These are phyloP conservation scores for Lanistes nyassanus DNA, from an alignment of 1,140 invertebrate species.

Conservation along the genomic window DNA sequence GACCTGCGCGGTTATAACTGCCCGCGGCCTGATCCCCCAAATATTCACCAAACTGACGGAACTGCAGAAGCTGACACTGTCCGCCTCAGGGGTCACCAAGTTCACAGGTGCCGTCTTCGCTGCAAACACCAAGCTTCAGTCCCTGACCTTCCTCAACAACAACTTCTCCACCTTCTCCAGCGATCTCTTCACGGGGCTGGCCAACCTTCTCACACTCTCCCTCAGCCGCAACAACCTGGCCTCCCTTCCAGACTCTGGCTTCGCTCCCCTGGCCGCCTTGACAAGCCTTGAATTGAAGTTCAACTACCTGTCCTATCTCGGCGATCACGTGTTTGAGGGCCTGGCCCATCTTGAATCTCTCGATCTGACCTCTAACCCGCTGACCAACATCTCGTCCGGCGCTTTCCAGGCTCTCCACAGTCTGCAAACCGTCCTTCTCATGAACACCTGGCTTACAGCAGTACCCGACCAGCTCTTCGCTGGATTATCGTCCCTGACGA, in stretches of 20 bases:
- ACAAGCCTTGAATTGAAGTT: constrained; percentile 32
- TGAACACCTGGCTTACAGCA: constrained; percentile 33
- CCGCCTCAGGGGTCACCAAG: constrained; percentile 32
- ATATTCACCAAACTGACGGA: constrained; percentile 24
- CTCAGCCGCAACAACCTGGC: constrained; percentile 34
- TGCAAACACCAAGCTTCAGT: constrained; percentile 28
- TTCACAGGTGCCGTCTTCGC: constrained; percentile 30
- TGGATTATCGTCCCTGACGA: constrained; percentile 32
- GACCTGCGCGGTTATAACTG: constrained; percentile 7
- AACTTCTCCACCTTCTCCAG: constrained; percentile 27
- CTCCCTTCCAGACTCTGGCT: constrained; percentile 25
- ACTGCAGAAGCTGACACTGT: constrained; percentile 26
- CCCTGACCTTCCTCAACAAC: constrained; percentile 40
- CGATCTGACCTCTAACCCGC: constrained; percentile 38
- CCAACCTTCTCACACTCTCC: constrained; percentile 30
- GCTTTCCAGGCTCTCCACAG: constrained; percentile 35
- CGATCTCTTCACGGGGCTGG: constrained; percentile 32
- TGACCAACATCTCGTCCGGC: constrained; percentile 25
- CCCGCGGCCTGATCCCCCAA: constrained; percentile 14
- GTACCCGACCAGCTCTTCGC: constrained; percentile 35
- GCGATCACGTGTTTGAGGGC: constrained; percentile 37
- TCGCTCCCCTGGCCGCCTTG: constrained; percentile 27
- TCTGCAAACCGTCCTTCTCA: constrained; percentile 33
- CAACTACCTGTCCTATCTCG: constrained; percentile 39
- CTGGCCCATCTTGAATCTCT: constrained; percentile 37